Evolutionary conservation across 2,797 vertebrate species (phyloP), one percentile per base, ranked within the genome.

Genomic region (Nannoperca obscura): DNA sequence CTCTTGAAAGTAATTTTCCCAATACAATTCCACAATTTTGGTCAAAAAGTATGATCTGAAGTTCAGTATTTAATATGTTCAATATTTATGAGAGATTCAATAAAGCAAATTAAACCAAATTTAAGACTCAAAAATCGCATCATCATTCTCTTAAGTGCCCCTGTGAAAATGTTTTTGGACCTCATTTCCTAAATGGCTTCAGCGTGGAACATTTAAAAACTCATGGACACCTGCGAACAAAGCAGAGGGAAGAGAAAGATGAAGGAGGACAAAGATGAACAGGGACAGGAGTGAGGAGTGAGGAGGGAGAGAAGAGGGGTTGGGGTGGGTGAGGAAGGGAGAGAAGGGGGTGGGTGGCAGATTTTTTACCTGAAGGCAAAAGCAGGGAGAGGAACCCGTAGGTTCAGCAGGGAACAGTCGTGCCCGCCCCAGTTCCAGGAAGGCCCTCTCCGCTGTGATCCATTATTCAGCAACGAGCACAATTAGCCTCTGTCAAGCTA

Each of bases 381-480:
- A 81, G 79, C 84, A 81, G 74, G 83, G 87, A 87, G 83, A 93
- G 93, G 91, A 93, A 93, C 89, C 93, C 77, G 60, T 79, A 84
- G 86, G 92, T 94, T 94, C 89, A 92, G 91, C 82, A 62, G 92
- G 93, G 93, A 94, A 85, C 91, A 80, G 88, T 77, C 42, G 77
- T 46, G 71, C 88, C 89, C 88, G 71, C 88, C 87, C 81, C 88
- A 89, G 83, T 92, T 94, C 92, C 95, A 95, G 94, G 93, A 96
- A 95, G 93, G 89, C 88, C 90, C 90, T 93, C 89, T 93, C 87
- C 83, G 86, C 91, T 67, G 72, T 92, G 94, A 95, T 95, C 92
- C 94, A 96, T 96, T 94, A 96, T 95, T 95, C 91, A 95, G 92
- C 87, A 91, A 86, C 89, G 78, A 93, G 94, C 93, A 95, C 94